phyloP scores from a whole-genome alignment of 92 coral and sea anemone genomes.

The Porites lobata region DNA sequence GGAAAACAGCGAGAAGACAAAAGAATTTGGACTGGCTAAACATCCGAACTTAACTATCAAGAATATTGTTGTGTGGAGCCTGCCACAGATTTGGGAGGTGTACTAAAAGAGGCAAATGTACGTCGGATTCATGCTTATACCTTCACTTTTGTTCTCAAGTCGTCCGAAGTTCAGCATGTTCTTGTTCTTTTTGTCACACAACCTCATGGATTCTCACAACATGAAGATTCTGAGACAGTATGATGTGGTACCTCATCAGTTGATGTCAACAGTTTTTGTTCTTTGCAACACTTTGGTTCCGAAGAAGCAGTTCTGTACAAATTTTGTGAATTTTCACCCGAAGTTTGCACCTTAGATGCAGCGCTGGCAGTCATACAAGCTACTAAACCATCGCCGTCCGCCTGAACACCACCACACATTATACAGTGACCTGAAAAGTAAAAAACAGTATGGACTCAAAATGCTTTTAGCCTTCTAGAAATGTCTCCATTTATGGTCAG shows the following conservation, averaged over 20 bases:
- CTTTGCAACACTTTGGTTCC: slow-evolving; percentile 15
- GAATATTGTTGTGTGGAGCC: slow-evolving; percentile 27
- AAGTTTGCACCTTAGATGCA: no score
- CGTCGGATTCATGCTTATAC: slow-evolving; percentile 16
- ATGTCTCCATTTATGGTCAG: no score
- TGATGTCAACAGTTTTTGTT: neutral
- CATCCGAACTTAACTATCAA: neutral
- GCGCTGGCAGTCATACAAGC: no score
- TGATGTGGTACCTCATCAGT: slow-evolving; percentile 1
- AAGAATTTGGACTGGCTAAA: slow-evolving; percentile 15
- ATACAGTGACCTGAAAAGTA: no score
- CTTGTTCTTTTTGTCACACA: slow-evolving; percentile 43
- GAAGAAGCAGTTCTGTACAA: no score
- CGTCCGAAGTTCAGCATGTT: neutral
- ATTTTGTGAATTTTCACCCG: no score
- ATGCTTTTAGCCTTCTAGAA: no score
- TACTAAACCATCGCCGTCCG: no score
- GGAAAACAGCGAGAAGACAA: slow-evolving; percentile 19
- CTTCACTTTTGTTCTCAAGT: slow-evolving; percentile 48
- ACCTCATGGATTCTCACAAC: slow-evolving; percentile 31
- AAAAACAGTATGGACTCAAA: no score
- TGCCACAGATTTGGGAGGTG: slow-evolving; percentile 54
- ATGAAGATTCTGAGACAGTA: slow-evolving; percentile 33
- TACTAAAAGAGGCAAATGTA: slow-evolving; percentile 37
- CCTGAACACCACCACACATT: no score